Conservation (phyloP, 2,888 invertebrate genomes). For the Erebia palarica region DNA sequence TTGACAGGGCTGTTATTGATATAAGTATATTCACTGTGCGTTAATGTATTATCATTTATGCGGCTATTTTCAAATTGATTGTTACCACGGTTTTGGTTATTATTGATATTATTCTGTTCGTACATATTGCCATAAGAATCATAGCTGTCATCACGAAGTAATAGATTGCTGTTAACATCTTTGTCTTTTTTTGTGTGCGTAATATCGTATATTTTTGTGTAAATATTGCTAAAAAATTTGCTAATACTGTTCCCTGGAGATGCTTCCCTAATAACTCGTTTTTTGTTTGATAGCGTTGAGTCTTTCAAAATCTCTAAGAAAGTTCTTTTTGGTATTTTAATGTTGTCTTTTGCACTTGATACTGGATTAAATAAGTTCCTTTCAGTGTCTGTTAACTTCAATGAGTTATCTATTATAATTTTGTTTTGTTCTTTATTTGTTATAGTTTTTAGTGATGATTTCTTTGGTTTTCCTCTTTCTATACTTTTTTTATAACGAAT, state of each 20-base stretch:
- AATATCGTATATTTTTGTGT: slow-evolving; percentile 9
- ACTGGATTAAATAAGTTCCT: not conserved
- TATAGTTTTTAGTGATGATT: too few relatives aligned
- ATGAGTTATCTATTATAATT: not conserved
- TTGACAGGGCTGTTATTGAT: not conserved
- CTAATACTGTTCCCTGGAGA: not conserved
- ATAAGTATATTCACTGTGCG: not conserved
- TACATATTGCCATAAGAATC: not conserved
- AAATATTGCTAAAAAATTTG: slow-evolving; percentile 1
- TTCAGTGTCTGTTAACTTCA: too few relatives aligned
- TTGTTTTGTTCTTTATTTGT: too few relatives aligned
- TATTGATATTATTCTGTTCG: not conserved
- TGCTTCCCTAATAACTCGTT: not conserved
- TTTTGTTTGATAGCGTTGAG: not conserved
- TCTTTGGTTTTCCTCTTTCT: not conserved
- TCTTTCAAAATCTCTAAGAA: not conserved
- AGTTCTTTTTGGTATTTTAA: not conserved
- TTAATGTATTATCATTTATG: not conserved
- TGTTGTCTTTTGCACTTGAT: not conserved
- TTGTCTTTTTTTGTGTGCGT: slow-evolving; percentile 2
- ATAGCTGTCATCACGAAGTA: not conserved
- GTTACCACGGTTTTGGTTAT: not conserved
- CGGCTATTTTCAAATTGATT: not conserved
- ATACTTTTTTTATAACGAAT: not conserved
- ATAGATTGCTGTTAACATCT: not conserved